These are phyloP conservation scores for Cryptoblepharus egeriae DNA, from an alignment of 2,797 vertebrate genomes.

Conservation along the genomic window DNA sequence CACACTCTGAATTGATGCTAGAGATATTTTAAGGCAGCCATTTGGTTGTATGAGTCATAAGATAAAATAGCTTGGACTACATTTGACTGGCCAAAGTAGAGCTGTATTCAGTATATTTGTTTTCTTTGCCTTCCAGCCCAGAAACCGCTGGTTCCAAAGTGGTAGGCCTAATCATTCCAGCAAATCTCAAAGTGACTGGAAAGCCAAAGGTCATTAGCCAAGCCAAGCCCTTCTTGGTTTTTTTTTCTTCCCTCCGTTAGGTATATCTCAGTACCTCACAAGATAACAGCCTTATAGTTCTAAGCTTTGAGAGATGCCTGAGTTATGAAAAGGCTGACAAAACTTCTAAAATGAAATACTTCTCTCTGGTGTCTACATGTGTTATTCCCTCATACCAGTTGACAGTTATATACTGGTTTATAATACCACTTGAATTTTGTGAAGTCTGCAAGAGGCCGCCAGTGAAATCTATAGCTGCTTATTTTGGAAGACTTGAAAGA, in stretches of 20 bases:
- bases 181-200: background rate
- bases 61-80: background rate
- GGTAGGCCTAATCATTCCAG: background rate
- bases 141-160: background rate
- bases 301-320: background rate
- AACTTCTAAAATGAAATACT: background rate
- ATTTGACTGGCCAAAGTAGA: background rate
- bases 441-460: conserved; percentile 1
- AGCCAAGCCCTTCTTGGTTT: background rate
- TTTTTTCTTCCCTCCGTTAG: background rate
- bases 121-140: background rate
- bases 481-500: conserved; percentile 34
- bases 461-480: conserved; percentile 14
- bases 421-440: background rate
- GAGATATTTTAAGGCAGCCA: background rate
- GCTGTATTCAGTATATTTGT: background rate
- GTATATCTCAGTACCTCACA: background rate
- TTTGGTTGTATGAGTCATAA: background rate
- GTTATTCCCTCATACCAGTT: background rate
- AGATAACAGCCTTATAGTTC: background rate
- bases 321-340: background rate
- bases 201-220: background rate
- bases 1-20: background rate
- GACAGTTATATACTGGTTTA: background rate
- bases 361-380: background rate